Conservation (phyloP, 2,888 invertebrate species). For the Parascotia fuliginaria region DNA sequence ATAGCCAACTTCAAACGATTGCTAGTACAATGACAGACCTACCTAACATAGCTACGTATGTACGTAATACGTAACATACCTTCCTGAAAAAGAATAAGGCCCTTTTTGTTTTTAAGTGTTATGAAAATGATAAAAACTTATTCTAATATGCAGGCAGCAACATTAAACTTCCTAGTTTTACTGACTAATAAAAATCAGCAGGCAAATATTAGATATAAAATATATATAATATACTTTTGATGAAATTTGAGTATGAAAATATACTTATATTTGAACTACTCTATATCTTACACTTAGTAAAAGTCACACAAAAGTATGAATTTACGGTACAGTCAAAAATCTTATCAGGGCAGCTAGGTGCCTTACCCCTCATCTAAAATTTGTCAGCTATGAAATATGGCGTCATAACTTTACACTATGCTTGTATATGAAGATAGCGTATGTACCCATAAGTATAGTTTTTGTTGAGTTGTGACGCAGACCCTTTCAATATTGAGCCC, state of each 20-base stretch:
- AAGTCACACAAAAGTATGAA: background rate
- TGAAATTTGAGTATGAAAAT: slow-evolving; percentile 5
- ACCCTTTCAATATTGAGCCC: slow-evolving; percentile 20
- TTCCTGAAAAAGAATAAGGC: too few species aligned
- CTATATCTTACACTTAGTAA: background rate
- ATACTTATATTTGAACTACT: slow-evolving; percentile 1
- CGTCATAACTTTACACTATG: background rate
- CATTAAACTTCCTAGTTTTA: background rate
- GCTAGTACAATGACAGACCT: too few species aligned
- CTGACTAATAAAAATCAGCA: background rate
- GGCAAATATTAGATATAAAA: background rate
- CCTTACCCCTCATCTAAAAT: background rate
- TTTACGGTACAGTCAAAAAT: slow-evolving; percentile 1
- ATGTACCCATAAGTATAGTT: slow-evolving; percentile 10
- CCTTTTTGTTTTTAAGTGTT: too few species aligned
- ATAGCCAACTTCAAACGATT: too few species aligned
- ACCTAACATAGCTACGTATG: too few species aligned
- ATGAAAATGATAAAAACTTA: too few species aligned
- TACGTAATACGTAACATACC: too few species aligned
- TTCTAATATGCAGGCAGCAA: too few species aligned
- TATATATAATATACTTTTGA: slow-evolving; percentile 2
- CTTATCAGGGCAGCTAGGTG: background rate
- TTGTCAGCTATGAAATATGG: slow-evolving; percentile 3
- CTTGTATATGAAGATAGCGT: background rate
- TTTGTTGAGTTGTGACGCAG: slow-evolving; percentile 7